A percentile compares a stretch with the other conserved stretches of the same genome.
phyloP scores from a whole-genome alignment of 2,797 vertebrate genomes.

The Melanotaenia maccullochi region DNA sequence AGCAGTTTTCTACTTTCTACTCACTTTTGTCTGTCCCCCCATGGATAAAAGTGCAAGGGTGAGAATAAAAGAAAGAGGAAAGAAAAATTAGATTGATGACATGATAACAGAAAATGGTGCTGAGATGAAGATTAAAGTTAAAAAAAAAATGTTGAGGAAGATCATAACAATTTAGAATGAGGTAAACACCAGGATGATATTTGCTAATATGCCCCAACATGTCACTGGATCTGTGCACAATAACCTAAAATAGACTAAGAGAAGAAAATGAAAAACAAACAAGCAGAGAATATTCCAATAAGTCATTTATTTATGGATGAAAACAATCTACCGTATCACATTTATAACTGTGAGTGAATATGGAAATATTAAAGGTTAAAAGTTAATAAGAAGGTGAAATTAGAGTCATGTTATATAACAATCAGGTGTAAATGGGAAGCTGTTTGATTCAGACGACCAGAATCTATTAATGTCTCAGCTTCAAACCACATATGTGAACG shows the following conservation, averaged over 20 bases:
- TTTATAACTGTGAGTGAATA: neutral
- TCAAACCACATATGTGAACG: too few relatives aligned
- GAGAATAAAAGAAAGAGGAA: constrained; percentile 21
- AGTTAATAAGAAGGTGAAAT: neutral
- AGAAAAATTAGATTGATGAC: constrained; percentile 25
- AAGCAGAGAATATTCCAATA: neutral
- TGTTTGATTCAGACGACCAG: neutral
- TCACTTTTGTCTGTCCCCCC: constrained; percentile 75
- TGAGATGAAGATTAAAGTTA: constrained; percentile 2
- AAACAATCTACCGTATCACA: neutral
- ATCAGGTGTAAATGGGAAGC: neutral
- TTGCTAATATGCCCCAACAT: neutral
- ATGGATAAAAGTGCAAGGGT: constrained; percentile 25
- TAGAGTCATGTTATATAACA: neutral
- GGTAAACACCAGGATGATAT: too few relatives aligned
- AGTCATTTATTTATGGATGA: neutral
- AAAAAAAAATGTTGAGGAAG: neutral
- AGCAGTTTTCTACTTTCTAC: constrained; percentile 41
- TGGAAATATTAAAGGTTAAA: neutral
- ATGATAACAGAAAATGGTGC: constrained; percentile 19
- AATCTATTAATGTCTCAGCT: too few relatives aligned
- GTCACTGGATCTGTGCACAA: neutral
- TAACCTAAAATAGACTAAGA: neutral
- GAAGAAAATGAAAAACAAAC: neutral
- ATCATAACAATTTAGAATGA: neutral